phyloP scores from a whole-genome alignment of 2,888 invertebrate species.

The Stenchaetothrips biformis region DNA sequence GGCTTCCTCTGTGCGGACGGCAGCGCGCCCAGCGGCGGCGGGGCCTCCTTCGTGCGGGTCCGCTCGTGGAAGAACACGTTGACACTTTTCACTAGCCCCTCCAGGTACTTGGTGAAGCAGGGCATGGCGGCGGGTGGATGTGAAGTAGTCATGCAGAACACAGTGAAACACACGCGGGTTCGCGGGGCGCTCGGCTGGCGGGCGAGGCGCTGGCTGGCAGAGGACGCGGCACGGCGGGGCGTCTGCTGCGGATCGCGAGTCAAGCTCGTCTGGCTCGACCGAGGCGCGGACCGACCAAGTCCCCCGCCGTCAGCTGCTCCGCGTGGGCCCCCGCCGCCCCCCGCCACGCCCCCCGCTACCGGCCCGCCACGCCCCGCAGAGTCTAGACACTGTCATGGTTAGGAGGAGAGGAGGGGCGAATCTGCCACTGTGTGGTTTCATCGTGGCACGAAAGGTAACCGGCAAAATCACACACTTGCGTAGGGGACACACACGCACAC shows the following conservation, averaged over 20 bases:
- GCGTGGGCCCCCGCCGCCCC: neutral
- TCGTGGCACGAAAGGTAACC: no score
- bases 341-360: neutral
- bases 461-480: no score
- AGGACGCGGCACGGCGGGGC: neutral
- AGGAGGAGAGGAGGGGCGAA: neutral
- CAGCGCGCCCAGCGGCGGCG: neutral
- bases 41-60: neutral
- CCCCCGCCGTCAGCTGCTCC: conserved; percentile 1
- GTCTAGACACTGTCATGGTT: conserved; percentile 6
- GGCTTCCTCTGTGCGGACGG: neutral
- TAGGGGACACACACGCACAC: neutral
- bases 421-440: neutral
- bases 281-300: neutral
- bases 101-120: conserved; percentile 15
- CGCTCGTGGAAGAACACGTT: conserved; percentile 14
- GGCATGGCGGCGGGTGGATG: neutral
- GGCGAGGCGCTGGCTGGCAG: neutral
- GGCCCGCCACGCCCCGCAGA: neutral
- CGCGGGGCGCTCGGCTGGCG: neutral
- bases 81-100: conserved; percentile 20
- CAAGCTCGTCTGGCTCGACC: neutral
- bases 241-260: neutral
- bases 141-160: neutral
- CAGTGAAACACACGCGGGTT: neutral